Evolutionary conservation across 1,140 invertebrate species (phyloP).

Genomic region (Drosophila rufa): DNA sequence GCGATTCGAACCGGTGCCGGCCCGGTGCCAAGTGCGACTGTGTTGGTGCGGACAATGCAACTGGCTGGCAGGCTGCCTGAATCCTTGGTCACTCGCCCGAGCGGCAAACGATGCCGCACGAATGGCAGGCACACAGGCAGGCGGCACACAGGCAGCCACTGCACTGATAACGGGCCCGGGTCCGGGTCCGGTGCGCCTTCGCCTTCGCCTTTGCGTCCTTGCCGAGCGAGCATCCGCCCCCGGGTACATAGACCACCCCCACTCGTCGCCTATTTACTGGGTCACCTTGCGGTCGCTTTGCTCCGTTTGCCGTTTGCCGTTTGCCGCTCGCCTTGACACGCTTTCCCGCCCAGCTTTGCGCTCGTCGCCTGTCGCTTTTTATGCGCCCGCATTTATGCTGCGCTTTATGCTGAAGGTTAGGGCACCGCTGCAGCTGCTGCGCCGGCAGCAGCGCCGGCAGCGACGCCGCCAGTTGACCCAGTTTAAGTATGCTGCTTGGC

Average conservation of each 20-base stretch:
- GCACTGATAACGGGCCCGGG: conserved; percentile 68
- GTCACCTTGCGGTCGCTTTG: conserved; percentile 63
- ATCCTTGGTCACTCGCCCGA: conserved; percentile 47
- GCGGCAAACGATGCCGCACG: conserved; percentile 51
- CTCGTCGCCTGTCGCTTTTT: conserved; percentile 40
- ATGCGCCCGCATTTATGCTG: conserved; percentile 76
- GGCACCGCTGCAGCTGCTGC: conserved; percentile 29
- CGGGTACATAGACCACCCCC: conserved; percentile 15
- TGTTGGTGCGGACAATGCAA: conserved; percentile 82
- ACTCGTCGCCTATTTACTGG: conserved; percentile 66
- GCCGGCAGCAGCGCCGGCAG: background rate
- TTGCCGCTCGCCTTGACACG: conserved; percentile 69
- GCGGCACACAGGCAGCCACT: conserved; percentile 23
- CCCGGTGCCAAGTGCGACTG: conserved; percentile 82
- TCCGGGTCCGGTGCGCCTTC: conserved; percentile 11
- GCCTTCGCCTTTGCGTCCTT: conserved; percentile 48
- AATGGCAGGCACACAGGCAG: conserved; percentile 30
- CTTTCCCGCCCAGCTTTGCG: conserved; percentile 45
- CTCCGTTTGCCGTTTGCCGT: conserved; percentile 15
- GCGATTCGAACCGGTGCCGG: conserved; percentile 75
- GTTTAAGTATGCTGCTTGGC: conserved; percentile 28
- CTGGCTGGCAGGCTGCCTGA: conserved; percentile 60
- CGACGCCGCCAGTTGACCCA: conserved; percentile 62
- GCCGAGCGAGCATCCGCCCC: conserved; percentile 26
- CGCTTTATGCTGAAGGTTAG: conserved; percentile 79